Base-by-base conservation (phyloP, 2,888 invertebrate species). In the Sarcophaga caerulescens region DNA sequence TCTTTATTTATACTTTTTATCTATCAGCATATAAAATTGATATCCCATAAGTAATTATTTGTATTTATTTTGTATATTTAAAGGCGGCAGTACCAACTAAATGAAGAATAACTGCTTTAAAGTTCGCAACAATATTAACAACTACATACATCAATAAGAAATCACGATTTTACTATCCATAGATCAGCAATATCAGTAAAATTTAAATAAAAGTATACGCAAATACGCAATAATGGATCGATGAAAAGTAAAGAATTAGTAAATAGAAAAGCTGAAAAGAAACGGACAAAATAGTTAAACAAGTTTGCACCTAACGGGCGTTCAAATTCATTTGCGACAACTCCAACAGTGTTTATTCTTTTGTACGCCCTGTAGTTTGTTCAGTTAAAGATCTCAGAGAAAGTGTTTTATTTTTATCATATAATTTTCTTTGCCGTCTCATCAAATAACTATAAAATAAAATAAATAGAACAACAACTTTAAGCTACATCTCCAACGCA, bases 331-430 rank as follows among this genome's bases (percentile, higher is more conserved):
- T 59, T 81, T 73, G 68, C 57, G 25, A 19, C 45, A 77, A 69
- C 63, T 85, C 71, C 65, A 60, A 25, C 35, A 57, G 70, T 66
- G 8, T 52, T 52, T 52, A 52, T 52, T 70, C 63, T 63, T 65
- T 57, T 21, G 62, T 75, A 52, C 69, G 70, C 69, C 11, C 44
- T 10, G 4, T 12, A 17, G 52, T 65, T 66, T 71, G 65, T 69
- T 63, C 45, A 85, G 63, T 21, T 52, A 78, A 81, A 66, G 81
- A 86, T 84, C 81, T 86, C 85, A 84, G 35, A 45, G 23, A 65
- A 71, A 75, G 81, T 86, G 74, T 81, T 86, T 25, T 63, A 69
- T 68, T 47, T 45, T 19, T 21, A 12, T 68, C 11, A 68, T 19
- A 35, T 66, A 66, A n/a, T n/a, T 35, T 17, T 11, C 66, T 65